Percentiles rank a stretch among this genome's conserved stretches.
Evolutionary conservation across 2,113 vertebrate genomes (phyloP).

Genomic region (Phocoena phocoena): DNA sequence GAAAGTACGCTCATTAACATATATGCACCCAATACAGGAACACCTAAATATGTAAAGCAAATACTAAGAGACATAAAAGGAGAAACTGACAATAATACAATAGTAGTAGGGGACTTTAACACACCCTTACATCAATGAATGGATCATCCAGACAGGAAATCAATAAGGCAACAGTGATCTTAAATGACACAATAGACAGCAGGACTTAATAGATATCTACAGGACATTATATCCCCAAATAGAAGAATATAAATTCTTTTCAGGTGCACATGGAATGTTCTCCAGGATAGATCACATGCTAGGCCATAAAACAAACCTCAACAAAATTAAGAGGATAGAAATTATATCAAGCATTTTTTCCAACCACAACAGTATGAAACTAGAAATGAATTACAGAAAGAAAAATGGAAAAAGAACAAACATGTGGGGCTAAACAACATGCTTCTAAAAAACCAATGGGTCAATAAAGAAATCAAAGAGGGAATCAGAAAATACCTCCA

Average conservation of each 20-base stretch:
- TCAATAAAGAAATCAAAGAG: background rate
- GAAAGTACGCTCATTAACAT: background rate
- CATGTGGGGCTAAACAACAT: background rate
- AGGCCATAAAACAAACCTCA: background rate
- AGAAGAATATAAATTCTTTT: background rate
- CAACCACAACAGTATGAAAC: background rate
- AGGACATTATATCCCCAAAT: background rate
- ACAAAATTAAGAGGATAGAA: background rate
- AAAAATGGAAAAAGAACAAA: background rate
- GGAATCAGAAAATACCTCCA: background rate
- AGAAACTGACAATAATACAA: background rate
- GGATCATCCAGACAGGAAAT: background rate
- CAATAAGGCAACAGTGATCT: background rate
- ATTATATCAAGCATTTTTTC: background rate
- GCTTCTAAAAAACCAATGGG: background rate
- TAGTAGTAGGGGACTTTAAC: background rate
- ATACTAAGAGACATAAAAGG: background rate
- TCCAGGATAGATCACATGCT: background rate
- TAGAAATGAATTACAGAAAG: background rate
- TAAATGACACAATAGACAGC: background rate
- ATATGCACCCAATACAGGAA: background rate
- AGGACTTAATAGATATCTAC: background rate
- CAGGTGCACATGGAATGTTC: background rate
- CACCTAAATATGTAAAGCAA: background rate
- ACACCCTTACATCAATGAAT: background rate